Evolutionary conservation across 1,140 invertebrate species (phyloP).

Genomic region (Drosophila lini): DNA sequence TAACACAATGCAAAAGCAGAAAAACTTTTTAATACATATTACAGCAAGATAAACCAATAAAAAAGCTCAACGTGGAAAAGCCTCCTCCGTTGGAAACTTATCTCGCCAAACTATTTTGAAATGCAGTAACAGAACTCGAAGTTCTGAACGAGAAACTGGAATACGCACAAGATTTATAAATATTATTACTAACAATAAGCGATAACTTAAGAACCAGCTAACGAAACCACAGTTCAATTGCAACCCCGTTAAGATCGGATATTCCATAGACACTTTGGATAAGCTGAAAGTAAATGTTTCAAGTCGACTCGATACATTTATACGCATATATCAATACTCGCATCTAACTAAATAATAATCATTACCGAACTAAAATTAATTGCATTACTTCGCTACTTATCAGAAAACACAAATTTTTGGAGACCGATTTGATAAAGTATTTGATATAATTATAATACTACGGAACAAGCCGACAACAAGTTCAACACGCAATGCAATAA

Average conservation of each 20-base stretch:
- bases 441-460: conserved; percentile 33
- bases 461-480: conserved; percentile 18
- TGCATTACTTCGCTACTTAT: conserved; percentile 56
- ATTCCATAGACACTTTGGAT: conserved; percentile 12
- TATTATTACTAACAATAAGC: conserved; percentile 29
- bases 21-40: conserved; percentile 64
- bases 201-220: conserved; percentile 20
- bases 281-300: conserved; percentile 27
- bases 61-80: conserved; percentile 35
- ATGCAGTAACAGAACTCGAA: conserved; percentile 9
- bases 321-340: conserved; percentile 61
- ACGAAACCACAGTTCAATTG: conserved; percentile 30
- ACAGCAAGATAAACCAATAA: conserved; percentile 17
- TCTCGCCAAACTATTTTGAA: conserved; percentile 22
- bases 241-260: conserved; percentile 5
- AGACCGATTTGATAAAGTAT: conserved; percentile 61
- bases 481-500: conserved; percentile 50
- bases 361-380: conserved; percentile 63
- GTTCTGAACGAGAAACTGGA: conserved; percentile 58
- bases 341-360: conserved; percentile 52
- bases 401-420: conserved; percentile 11
- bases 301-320: conserved; percentile 44
- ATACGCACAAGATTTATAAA: conserved; percentile 70
- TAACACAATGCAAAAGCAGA: neutral
- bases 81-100: conserved; percentile 64